Conservation (phyloP, 92 coral and sea anemone species). For the Meandrina meandrites region DNA sequence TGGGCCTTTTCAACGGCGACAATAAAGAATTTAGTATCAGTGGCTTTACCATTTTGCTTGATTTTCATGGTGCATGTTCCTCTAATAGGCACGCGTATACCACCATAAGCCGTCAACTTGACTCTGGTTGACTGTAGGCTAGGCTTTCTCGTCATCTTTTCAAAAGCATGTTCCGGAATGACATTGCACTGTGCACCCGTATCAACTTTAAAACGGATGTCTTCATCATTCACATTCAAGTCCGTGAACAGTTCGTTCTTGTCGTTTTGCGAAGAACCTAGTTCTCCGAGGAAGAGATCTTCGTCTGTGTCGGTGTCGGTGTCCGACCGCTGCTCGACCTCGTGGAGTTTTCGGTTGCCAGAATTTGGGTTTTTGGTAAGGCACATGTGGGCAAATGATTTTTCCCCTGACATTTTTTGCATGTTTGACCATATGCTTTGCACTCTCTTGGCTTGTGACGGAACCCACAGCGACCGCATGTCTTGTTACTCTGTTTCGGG, state of each 20-base stretch:
- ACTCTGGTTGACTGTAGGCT: no score
- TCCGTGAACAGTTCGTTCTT: no score
- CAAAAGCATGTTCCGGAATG: background rate
- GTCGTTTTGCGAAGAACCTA: background rate
- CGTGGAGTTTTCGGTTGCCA: background rate
- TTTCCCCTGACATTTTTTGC: constrained; percentile 28
- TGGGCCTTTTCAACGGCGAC: no score
- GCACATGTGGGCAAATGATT: constrained; percentile 17
- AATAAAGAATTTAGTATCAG: no score
- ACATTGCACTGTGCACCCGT: background rate
- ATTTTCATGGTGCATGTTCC: no score
- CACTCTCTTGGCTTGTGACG: background rate
- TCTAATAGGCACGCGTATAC: no score
- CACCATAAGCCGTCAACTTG: no score
- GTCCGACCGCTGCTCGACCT: background rate
- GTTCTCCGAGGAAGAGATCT: background rate
- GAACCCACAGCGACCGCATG: background rate
- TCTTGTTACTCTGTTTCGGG: background rate
- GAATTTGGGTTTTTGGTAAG: no score
- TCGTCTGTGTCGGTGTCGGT: background rate
- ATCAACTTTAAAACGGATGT: background rate
- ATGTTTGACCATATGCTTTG: constrained; percentile 33
- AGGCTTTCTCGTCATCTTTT: background rate
- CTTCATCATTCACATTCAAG: no score
- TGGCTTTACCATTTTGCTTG: no score